phyloP scores from a whole-genome alignment of 2,113 vertebrate genomes.

The Pundamilia nyererei region DNA sequence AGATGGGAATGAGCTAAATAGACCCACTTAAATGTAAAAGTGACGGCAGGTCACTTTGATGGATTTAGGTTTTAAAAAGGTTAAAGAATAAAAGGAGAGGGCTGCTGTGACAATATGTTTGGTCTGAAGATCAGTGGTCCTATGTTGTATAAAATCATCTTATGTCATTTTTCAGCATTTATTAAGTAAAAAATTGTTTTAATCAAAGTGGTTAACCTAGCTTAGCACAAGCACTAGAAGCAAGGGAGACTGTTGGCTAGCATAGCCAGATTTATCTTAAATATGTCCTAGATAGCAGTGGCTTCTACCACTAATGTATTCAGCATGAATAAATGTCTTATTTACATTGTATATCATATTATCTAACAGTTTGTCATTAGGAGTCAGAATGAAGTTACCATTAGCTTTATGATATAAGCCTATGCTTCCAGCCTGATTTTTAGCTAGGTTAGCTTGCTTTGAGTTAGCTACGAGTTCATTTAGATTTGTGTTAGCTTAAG shows the following conservation, averaged over 20 bases:
- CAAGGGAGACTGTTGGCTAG: neutral
- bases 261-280: neutral
- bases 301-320: neutral
- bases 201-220: neutral
- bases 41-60: neutral
- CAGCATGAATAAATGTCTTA: neutral
- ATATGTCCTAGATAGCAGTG: accelerated
- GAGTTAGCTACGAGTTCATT: neutral
- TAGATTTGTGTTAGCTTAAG: neutral
- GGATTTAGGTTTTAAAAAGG: neutral
- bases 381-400: neutral
- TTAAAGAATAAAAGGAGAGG: neutral
- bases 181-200: neutral
- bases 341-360: neutral
- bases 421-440: neutral
- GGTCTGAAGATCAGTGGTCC: neutral
- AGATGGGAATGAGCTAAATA: neutral
- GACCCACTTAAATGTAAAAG: neutral
- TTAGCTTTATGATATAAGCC: neutral
- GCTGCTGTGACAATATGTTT: neutral
- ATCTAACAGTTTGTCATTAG: neutral
- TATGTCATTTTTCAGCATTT: neutral
- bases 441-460: neutral
- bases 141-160: neutral
- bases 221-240: neutral